phyloP scores from a whole-genome alignment of 2,797 vertebrate species.

The Sebastolobus altivelis region DNA sequence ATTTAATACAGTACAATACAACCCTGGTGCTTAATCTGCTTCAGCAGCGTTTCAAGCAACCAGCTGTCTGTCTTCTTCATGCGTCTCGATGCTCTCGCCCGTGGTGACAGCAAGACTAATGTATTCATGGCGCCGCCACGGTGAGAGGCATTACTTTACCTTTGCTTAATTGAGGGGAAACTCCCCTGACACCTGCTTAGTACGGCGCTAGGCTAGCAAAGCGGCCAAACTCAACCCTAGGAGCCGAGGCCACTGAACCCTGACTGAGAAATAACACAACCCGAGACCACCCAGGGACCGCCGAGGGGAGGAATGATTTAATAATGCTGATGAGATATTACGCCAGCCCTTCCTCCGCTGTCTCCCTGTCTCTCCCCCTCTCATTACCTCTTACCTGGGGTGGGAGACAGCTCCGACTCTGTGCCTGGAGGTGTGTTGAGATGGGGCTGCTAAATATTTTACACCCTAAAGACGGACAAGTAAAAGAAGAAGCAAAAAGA shows the following conservation, averaged over 20 bases:
- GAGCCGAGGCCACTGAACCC: conserved; percentile 78
- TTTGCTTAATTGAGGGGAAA: conserved; percentile 89
- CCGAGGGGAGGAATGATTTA: conserved; percentile 78
- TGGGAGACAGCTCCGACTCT: conserved; percentile 53
- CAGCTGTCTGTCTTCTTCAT: conserved; percentile 71
- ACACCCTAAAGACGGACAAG: conserved; percentile 66
- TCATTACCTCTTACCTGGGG: conserved; percentile 62
- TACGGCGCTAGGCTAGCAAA: conserved; percentile 60
- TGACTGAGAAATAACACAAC: conserved; percentile 79
- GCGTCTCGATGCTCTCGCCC: conserved; percentile 53
- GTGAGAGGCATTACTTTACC: conserved; percentile 85
- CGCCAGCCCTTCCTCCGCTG: conserved; percentile 52
- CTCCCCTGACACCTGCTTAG: conserved; percentile 85
- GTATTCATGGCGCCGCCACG: conserved; percentile 78
- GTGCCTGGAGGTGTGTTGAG: conserved; percentile 77
- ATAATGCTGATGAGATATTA: conserved; percentile 82
- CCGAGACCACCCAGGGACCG: conserved; percentile 75
- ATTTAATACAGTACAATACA: conserved; percentile 9
- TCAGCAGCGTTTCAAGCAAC: conserved; percentile 27
- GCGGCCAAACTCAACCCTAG: conserved; percentile 68
- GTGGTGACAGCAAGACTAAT: conserved; percentile 81
- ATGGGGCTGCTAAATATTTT: conserved; percentile 85
- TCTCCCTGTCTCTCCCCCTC: conserved; percentile 21
- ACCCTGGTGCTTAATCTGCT: conserved; percentile 37
- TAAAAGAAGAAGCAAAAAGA: conserved; percentile 51